Evolutionary conservation across 2,113 vertebrate species (phyloP), one percentile per base, ranked within the genome.

Genomic region (Mastomys natalensis): DNA sequence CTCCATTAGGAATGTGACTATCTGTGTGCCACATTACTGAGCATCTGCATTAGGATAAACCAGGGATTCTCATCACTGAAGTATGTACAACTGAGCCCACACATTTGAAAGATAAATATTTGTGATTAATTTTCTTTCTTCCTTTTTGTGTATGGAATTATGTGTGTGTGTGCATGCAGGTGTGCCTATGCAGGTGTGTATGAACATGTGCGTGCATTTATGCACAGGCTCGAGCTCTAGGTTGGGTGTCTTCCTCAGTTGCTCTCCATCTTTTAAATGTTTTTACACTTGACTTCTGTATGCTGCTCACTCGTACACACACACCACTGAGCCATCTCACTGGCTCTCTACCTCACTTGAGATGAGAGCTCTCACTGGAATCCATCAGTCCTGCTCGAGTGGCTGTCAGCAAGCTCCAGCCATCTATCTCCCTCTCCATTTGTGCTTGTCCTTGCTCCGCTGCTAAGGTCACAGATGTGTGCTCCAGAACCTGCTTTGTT

Each of bases 81-180:
- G 55, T 7, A 85, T 45, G 3, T 16, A 77, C 24, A 95, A 51
- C 51, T 78, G 8, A 90, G 34, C 7, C 34, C 37, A 93, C 17
- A 64, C 81, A 92, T 77, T n/a, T 82, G 53, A 96, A 76, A 92
- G 93, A 95, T 76, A 96, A 95, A 82, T 78, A 66, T 64, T 78
- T 84, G 40, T 7, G 0, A 40, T 24, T 60, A 26, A 15, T 85
- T 85, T 64, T 84, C n/a, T 43, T 85, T 55, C 40, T 62, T 81
- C 51, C 34, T 80, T 62, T 40, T 62, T 45, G 9, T 66, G 53
- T 37, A 78, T 43, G 40, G 26, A 48, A 60, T 22, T 34, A 10
- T 85, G 45, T 48, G 82, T 29, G 15, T 45, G 60, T n/a, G 19
- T 66, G n/a, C 6, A 13, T 34, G 31, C 31, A 70, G 66, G 66